Evolutionary conservation across 2,888 invertebrate species (phyloP).

Genomic region (Drosophila pseudotalamancana): DNA sequence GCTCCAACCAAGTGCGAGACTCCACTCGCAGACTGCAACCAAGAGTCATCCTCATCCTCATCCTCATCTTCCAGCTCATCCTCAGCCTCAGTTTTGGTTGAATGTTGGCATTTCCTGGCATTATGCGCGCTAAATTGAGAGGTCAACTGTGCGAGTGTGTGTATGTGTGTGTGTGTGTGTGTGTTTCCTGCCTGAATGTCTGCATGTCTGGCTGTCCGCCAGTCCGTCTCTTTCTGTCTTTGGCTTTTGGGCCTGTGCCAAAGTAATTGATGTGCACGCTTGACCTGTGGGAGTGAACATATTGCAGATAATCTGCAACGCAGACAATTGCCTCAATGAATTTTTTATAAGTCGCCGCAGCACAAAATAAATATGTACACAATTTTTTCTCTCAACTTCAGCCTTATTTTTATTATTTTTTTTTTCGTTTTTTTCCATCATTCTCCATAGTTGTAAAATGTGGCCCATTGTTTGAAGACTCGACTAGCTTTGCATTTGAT

Average conservation of each 20-base stretch:
- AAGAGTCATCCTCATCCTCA: conserved; percentile 10
- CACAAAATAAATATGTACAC: conserved; percentile 51
- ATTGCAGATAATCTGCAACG: conserved; percentile 82
- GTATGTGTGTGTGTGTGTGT: conserved; percentile 29
- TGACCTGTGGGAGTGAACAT: conserved; percentile 83
- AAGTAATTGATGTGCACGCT: conserved; percentile 83
- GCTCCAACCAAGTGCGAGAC: conserved; percentile 10
- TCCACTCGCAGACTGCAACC: conserved; percentile 14
- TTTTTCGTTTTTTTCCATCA: conserved; percentile 49
- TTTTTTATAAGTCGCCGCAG: conserved; percentile 74
- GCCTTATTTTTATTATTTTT: neutral
- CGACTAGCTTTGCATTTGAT: conserved; percentile 59
- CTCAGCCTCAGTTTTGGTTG: conserved; percentile 38
- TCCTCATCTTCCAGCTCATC: conserved; percentile 17
- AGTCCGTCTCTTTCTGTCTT: conserved; percentile 34
- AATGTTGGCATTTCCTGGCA: conserved; percentile 73
- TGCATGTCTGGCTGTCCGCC: conserved; percentile 41
- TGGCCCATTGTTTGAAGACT: conserved; percentile 63
- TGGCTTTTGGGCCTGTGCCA: conserved; percentile 79
- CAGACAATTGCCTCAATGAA: conserved; percentile 81
- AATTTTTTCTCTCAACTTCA: conserved; percentile 17
- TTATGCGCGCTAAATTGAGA: conserved; percentile 82
- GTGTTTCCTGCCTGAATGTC: conserved; percentile 48
- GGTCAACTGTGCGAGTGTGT: conserved; percentile 71
- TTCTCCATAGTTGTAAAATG: conserved; percentile 66